A percentile compares a stretch with the other conserved stretches of the same genome.
These are phyloP conservation scores for Semnornis frantzii DNA, from an alignment of 2,113 vertebrate genomes.

Conservation along the genomic window DNA sequence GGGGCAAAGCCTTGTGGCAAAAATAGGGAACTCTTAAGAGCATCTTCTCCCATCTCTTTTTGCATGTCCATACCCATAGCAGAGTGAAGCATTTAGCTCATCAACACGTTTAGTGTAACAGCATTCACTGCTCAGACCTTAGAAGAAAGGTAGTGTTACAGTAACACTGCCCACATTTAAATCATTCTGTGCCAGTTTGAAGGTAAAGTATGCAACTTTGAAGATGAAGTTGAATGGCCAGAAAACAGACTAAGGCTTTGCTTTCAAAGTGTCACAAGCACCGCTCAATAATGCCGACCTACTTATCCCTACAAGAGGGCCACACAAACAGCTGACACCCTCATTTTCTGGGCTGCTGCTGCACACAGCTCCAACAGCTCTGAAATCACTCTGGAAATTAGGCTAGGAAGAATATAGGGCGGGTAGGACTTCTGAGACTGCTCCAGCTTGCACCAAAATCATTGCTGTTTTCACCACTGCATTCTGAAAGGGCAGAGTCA, in stretches of 20 bases:
- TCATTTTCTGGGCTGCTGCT: background rate
- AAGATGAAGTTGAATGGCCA: background rate
- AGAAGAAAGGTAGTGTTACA: too few species aligned
- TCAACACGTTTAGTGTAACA: too few species aligned
- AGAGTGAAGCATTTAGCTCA: too few species aligned
- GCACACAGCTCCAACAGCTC: background rate
- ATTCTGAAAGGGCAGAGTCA: background rate
- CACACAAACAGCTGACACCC: background rate
- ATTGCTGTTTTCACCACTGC: background rate
- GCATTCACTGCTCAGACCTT: too few species aligned
- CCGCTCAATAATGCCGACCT: background rate
- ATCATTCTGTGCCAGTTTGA: too few species aligned
- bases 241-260: background rate
- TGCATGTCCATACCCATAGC: background rate
- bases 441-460: background rate
- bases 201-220: background rate
- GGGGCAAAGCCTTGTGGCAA: accelerated
- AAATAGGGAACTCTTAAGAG: background rate
- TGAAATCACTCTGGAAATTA: background rate
- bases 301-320: background rate
- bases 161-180: too few species aligned
- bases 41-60: background rate
- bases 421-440: too few species aligned
- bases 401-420: background rate
- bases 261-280: background rate